Percentiles rank a stretch among this genome's conserved stretches.
These are phyloP conservation scores for Pardalotus punctatus DNA, from an alignment of 2,113 vertebrate species.

Conservation along the genomic window DNA sequence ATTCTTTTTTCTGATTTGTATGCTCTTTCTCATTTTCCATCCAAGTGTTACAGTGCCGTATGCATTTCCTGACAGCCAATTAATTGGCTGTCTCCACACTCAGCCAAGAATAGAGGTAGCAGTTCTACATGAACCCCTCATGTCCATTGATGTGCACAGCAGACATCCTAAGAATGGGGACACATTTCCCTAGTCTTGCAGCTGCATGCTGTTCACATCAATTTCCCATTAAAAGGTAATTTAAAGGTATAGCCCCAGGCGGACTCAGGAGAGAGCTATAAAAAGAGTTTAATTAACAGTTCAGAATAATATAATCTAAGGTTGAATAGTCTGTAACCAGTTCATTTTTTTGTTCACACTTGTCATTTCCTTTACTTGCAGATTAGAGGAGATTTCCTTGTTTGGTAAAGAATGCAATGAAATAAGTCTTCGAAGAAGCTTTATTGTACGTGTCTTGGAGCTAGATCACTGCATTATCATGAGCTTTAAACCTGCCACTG, in stretches of 20 bases:
- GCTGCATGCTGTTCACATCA: constrained; percentile 54
- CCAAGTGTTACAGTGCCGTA: constrained; percentile 1
- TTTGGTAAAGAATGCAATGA: constrained; percentile 36
- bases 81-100: constrained; percentile 61
- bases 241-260: constrained; percentile 50
- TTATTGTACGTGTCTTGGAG: background rate
- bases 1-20: constrained; percentile 40
- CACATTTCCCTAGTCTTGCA: constrained; percentile 42
- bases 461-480: background rate
- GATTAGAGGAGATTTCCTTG: constrained; percentile 55
- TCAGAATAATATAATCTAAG: constrained; percentile 58
- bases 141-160: constrained; percentile 46
- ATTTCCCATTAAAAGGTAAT: constrained; percentile 56
- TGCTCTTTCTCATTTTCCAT: constrained; percentile 37
- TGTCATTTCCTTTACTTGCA: constrained; percentile 44
- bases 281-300: constrained; percentile 70
- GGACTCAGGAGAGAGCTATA: constrained; percentile 48
- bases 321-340: constrained; percentile 46
- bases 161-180: constrained; percentile 27
- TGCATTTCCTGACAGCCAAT: constrained; percentile 47
- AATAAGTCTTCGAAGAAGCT: constrained; percentile 34
- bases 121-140: constrained; percentile 24
- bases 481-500: background rate
- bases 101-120: constrained; percentile 45
- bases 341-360: constrained; percentile 38